Evolutionary conservation across 1,140 invertebrate genomes (phyloP), one percentile per base, ranked within the genome.

Genomic region (Bombus breviceps): DNA sequence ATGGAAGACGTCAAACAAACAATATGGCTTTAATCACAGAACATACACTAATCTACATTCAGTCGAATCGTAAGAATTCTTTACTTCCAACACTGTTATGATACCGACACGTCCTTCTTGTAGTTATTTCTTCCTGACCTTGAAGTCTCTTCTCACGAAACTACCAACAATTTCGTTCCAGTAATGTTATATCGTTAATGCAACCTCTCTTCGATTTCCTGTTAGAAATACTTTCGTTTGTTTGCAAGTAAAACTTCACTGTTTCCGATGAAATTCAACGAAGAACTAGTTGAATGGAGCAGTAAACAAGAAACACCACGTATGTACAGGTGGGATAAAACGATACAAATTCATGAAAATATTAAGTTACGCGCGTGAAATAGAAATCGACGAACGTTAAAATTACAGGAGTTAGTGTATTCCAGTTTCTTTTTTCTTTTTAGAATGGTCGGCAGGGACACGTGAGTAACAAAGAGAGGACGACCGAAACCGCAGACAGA

Each of bases 391-490:
- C 25, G 34, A 57, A 57, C 10, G 68, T 72, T 47, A 41, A 34
- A 28, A 18, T 37, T 28, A 10, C 18, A 22, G 0, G 18, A 28
- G 9, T 37, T n/a, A 13, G 12, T 62, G 10, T n/a, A 15, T 39
- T 1, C 53, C 18, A 59, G 47, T 59, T 57, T 53, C 39, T 71
- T 9, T 34, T 3, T 37, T 34, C 13, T 8, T 18, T 37, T 34
- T 37, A 25, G 3, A n/a, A n/a, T 59, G 28, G 28, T 1, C 12
- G n/a, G 28, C 8, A n/a, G 47, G n/a, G 37, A 47, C 43, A 39
- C n/a, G 37, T 53, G 80, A 37, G 8, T 82, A 41, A 82, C 71
- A 64, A 41, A 74, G 64, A 75, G 43, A 64, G 53, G 22, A 64
- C 15, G 39, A 72, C 25, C 39, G 12, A 43, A 82, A 43, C 69